Evolutionary conservation across 2,113 vertebrate genomes (phyloP), one percentile per base, ranked within the genome.

Genomic region (Labrus mixtus): DNA sequence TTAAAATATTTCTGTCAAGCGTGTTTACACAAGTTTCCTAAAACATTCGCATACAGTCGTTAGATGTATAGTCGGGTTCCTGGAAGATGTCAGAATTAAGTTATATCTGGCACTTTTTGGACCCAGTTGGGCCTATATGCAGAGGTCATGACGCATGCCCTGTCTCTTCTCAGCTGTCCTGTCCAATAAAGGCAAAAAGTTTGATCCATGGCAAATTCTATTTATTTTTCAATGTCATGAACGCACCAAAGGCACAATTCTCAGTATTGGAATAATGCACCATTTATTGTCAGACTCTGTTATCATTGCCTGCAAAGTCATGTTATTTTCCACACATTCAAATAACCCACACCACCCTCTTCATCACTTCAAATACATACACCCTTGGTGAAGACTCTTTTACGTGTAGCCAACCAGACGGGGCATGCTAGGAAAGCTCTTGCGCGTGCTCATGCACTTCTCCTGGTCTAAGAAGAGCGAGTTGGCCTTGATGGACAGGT

Each of bases 401-500:
- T 95, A 99, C 1, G 94, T 89, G 20, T 93, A 97, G 8, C 97
- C 96, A 58, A 96, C 92, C 80, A 99, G 92, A 6, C 96, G 93
- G 0, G 91, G 92, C 0, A 95, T 95, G 90, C 93, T 97, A 86
- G 97, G 97, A 73, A 96, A 99, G 79, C 87, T 96, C 89, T 95
- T 97, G 48, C 96, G 94, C 93, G 97, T 96, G 62, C 96, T 95
- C 98, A 99, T 96, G 90, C 97, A 98, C 78, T 96, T 97, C 68
- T 98, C 97, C 91, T 98, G 96, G 86, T 99, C 97, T 1, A 99
- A 93, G 92, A 97, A 99, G 22, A 99, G 94, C 0, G 96, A 95
- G 85, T 97, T 97, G 85, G 96, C 96, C 85, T 99, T 99, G 90
- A 99, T 39, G 0, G 95, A 95, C 58, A 99, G 93, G 65, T 98